Base-by-base conservation (phyloP, 2,888 invertebrate species). In the Achlya flavicornis region DNA sequence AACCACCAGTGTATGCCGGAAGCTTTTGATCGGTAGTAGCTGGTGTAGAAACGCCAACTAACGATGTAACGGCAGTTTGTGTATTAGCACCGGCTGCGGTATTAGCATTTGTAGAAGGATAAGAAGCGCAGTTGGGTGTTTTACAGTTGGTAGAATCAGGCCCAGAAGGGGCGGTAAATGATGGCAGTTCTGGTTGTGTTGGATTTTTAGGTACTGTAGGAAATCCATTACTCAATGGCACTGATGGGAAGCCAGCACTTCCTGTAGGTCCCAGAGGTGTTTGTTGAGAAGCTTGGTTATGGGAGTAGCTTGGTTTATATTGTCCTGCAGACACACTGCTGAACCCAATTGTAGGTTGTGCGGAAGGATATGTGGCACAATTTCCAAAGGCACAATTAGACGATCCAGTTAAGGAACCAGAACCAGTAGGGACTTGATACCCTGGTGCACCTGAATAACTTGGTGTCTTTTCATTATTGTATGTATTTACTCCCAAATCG, bases 1-100 rank as follows among this genome's bases (percentile, higher is more conserved):
- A 88, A 26, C 84, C 81, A 63, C 81, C 83, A 16, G 73, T 74
- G 64, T 88, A 87, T 10, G 70, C n/a, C 41, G 80, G 77, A 16
- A 70, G 63, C 53, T 82, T 79, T 19, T 79, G 61, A 64, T 68
- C 72, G 43, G 61, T 62, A 8, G 77, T 71, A 46, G 62, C 62
- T 61, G 70, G 67, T 61, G 71, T 69, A 7, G 64, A 38, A 38
- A 48, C 35, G 57, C 63, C 12, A 3, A 41, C 41, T 41, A 12
- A 12, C 12, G 41, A 41, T 41, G 41, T 12, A 41, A 12, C 41
- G 4, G 12, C 64, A 19, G 53, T 41, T 8, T 60, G 59, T 64
- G 14, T 11, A 4, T 46, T 57, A 57, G 61, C 19, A 41, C 12
- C 14, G 48, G 41, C 33, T 58, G 57, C 10, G 26, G 5, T 16